These are phyloP conservation scores for Phymastichus coffea DNA, from an alignment of 1,140 invertebrate genomes.

Conservation along the genomic window DNA sequence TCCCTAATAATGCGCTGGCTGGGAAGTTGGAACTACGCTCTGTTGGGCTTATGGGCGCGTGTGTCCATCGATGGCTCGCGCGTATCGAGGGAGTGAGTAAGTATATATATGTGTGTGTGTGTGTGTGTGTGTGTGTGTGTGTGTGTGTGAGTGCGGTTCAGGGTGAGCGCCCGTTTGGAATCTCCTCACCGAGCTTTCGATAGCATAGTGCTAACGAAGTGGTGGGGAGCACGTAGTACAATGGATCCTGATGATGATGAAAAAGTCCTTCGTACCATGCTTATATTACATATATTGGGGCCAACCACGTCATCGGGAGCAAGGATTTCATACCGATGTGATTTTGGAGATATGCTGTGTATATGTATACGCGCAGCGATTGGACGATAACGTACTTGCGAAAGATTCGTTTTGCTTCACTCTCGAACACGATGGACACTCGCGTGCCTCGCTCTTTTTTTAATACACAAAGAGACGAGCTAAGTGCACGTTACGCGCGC, in stretches of 20 bases:
- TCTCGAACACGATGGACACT: background rate
- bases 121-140: too few species aligned
- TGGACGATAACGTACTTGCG: background rate
- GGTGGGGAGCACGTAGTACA: too few species aligned
- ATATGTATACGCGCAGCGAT: too few species aligned
- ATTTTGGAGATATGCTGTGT: background rate
- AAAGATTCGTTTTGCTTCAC: too few species aligned
- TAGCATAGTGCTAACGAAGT: too few species aligned
- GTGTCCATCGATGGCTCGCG: too few species aligned
- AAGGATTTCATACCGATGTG: background rate
- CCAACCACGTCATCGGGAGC: background rate
- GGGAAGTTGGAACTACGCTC: slow-evolving; percentile 55
- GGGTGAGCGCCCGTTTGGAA: slow-evolving; percentile 52
- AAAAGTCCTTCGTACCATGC: background rate
- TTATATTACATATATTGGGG: background rate
- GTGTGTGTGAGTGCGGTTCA: slow-evolving; percentile 47
- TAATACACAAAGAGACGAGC: too few species aligned
- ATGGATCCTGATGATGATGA: background rate
- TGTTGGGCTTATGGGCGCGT: slow-evolving; percentile 47
- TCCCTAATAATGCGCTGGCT: slow-evolving; percentile 42
- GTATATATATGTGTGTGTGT: too few species aligned
- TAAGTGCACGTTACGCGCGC: background rate
- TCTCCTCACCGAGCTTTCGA: too few species aligned
- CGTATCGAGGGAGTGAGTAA: too few species aligned
- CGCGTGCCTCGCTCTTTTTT: too few species aligned